Base-by-base conservation (phyloP, 1,140 invertebrate genomes). In the Ceratosolen fusciceps region DNA sequence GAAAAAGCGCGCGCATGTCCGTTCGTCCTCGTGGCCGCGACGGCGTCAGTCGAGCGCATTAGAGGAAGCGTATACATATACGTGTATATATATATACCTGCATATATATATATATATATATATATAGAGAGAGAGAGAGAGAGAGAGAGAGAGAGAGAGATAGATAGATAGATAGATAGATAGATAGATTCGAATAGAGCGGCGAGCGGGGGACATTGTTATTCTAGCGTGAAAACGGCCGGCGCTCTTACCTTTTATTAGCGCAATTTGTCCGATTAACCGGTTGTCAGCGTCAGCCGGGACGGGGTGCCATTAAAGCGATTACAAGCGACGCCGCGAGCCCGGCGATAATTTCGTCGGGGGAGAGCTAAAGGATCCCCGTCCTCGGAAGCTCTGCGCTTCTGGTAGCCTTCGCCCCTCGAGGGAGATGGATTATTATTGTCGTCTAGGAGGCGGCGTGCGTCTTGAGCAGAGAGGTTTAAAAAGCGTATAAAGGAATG, bases 171-270 rank as follows among this genome's bases (percentile, higher is more conserved):
- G n/a, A n/a, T n/a, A n/a, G n/a, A n/a, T n/a, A n/a, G n/a, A n/a
- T n/a, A n/a, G n/a, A n/a, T n/a, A n/a, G n/a, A n/a, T n/a, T n/a
- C n/a, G n/a, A n/a, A n/a, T n/a, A n/a, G n/a, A n/a, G 65, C 74
- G 47, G 31, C 31, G 56, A 39, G 37, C 47, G 76, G 73, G 71
- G 76, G 67, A 68, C 82, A 84, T 85, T 84, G 83, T 84, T 84
- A 85, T 85, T 85, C 83, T 85, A 85, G 81, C 83, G 83, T 84
- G 84, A 85, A 85, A 85, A 85, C 83, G 83, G 37, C 83, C 74
- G 82, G 34, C 82, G 81, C 82, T 82, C 81, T 84, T 85, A 83
- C 81, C 82, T 83, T 84, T 83, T 84, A 84, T 85, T 83, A 84
- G 76, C 80, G 82, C 81, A 84, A 84, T 83, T 84, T 80, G 82